A percentile compares a stretch with the other conserved stretches of the same genome.
phyloP scores from a whole-genome alignment of 2,888 invertebrate species.

The Phalera bucephala region DNA sequence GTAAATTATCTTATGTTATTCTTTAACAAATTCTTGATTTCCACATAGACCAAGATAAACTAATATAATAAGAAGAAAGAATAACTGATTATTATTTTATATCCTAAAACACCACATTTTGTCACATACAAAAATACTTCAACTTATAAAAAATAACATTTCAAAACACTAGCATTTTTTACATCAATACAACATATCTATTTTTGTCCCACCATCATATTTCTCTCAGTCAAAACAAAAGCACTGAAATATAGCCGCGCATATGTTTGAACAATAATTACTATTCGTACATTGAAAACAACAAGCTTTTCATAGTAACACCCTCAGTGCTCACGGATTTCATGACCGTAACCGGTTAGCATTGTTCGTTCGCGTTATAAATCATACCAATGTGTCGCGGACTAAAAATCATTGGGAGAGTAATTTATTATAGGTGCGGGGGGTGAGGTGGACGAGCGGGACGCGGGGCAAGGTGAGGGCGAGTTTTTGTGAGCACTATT shows the following conservation, averaged over 20 bases:
- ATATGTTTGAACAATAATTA: constrained; percentile 55
- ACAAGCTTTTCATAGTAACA: constrained; percentile 53
- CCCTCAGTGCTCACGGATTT: constrained; percentile 56
- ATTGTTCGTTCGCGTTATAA: constrained; percentile 68
- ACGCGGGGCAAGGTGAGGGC: constrained; percentile 55
- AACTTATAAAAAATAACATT: too few relatives aligned
- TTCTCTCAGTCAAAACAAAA: constrained; percentile 13
- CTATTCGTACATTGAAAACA: constrained; percentile 52
- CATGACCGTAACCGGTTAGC: constrained; percentile 67
- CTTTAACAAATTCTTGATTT: too few relatives aligned
- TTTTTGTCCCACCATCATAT: background rate
- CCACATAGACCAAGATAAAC: too few relatives aligned
- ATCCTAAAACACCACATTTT: too few relatives aligned
- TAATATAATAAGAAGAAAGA: too few relatives aligned
- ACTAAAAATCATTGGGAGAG: constrained; percentile 71
- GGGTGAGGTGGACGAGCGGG: constrained; percentile 26
- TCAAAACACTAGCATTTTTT: too few relatives aligned
- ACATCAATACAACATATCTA: too few relatives aligned
- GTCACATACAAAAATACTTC: too few relatives aligned
- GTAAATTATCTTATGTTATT: too few relatives aligned
- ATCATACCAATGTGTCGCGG: constrained; percentile 74
- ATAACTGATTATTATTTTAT: too few relatives aligned
- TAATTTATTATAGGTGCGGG: constrained; percentile 63
- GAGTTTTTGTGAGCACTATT: constrained; percentile 55
- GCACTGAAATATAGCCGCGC: constrained; percentile 35